Evolutionary conservation across 2,113 vertebrate species (phyloP), one percentile per base, ranked within the genome.

Genomic region (Gavialis gangeticus): DNA sequence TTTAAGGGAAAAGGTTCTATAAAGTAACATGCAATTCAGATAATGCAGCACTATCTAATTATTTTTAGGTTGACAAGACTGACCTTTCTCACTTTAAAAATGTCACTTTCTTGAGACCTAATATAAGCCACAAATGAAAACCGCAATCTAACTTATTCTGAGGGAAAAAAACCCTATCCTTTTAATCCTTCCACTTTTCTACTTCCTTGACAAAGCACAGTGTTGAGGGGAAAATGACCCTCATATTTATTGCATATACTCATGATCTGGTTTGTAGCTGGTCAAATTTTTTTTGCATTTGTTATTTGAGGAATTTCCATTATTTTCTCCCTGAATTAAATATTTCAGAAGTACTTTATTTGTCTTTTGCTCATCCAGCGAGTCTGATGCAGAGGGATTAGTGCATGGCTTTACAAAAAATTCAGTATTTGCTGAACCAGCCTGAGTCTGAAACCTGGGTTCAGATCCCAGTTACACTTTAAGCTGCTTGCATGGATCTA

Each of bases 1-100:
- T 93, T 95, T 77, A 54, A 64, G 92, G 27, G 22, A 73, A 93
- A 79, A 67, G 66, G 5, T 93, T 92, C 89, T 60, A 16, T 71
- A 94, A 93, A 92, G 67, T 75, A 91, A 46, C 22, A 56, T 37
- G 18, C 62, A 82, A 79, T 94, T 85, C n/a, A 3, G 71, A 76
- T 84, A 83, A 82, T 86, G 69, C 25, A 88, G 76, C 56, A 82
- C 24, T 67, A 66, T 81, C 56, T 92, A 91, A 92, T 97, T 96
- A 94, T 94, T 96, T 97, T 84, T 82, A 89, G 84, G 16, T 89
- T 95, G 88, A 85, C 75, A 84, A 87, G 79, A 18, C 67, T 95
- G 87, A 88, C 75, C 58, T 94, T 97, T 94, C 37, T 96, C 16
- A 84, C 37, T 78, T 83, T 81, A 91, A 91, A 93, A 81, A 62